These are phyloP conservation scores for Solenopsis fugax DNA, from an alignment of 1,140 invertebrate species.

Conservation along the genomic window DNA sequence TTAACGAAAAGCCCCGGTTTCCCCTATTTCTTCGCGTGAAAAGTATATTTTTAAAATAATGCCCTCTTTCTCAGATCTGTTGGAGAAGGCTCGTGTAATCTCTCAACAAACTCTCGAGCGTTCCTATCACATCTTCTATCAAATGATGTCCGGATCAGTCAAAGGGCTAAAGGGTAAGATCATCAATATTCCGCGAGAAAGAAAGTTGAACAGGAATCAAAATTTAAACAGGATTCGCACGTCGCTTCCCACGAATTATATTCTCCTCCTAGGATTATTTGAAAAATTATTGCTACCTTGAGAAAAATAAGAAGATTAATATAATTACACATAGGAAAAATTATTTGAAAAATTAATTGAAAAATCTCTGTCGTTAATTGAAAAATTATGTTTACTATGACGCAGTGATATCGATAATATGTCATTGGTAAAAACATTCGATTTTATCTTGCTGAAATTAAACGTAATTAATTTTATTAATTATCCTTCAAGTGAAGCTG, in stretches of 20 bases:
- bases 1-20: too few species aligned
- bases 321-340: background rate
- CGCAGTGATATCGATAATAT: background rate
- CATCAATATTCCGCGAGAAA: conserved; percentile 26
- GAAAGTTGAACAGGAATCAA: background rate
- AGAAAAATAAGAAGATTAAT: conserved; percentile 11
- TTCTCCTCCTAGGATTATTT: background rate
- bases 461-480: background rate
- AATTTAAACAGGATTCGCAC: background rate
- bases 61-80: conserved; percentile 91
- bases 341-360: too few species aligned
- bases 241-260: background rate
- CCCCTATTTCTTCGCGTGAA: background rate
- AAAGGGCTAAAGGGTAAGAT: conserved; percentile 94
- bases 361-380: too few species aligned
- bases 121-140: conserved; percentile 99
- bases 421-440: background rate
- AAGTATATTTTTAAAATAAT: background rate
- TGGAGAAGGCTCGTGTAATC: conserved; percentile 99
- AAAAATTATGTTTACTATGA: background rate
- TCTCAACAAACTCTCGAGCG: conserved; percentile 99
- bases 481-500: background rate
- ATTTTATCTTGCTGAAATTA: background rate
- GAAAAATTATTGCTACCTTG: conserved; percentile 26
- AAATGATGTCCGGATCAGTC: conserved; percentile 98